Conservation (phyloP, 2,888 invertebrate species). For the Callinectes sapidus region DNA sequence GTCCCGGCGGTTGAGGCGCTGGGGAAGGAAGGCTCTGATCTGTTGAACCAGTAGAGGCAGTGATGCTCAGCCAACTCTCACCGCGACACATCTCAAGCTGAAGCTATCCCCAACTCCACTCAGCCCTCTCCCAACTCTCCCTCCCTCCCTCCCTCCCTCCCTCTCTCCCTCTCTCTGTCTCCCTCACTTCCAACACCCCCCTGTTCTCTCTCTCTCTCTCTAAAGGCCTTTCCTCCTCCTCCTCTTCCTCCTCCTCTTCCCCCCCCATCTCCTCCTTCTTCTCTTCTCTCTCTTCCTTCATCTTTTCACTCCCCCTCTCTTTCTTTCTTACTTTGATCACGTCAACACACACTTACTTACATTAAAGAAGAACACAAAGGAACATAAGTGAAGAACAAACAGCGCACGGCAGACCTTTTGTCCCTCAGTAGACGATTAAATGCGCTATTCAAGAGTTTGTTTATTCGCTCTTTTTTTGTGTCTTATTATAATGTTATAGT, state of each 20-base stretch:
- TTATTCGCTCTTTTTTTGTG: too few species aligned
- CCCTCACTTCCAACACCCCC: too few species aligned
- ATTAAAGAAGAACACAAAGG: too few species aligned
- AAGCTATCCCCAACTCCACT: background rate
- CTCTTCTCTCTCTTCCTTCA: too few species aligned
- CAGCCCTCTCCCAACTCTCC: background rate
- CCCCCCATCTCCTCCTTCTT: background rate
- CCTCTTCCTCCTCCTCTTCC: background rate
- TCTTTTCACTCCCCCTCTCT: background rate
- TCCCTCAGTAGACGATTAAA: too few species aligned
- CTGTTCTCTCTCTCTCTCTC: background rate
- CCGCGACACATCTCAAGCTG: constrained; percentile 6
- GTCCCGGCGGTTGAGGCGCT: background rate
- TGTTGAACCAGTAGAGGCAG: background rate
- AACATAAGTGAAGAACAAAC: too few species aligned
- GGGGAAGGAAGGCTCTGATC: background rate
- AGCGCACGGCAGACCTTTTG: too few species aligned
- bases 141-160: background rate
- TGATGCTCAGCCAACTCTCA: constrained; percentile 14
- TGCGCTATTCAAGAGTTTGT: too few species aligned
- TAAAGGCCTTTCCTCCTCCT: background rate
- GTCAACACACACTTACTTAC: background rate
- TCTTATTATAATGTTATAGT: background rate
- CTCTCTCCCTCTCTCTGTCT: background rate
- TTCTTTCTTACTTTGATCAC: background rate